Percentiles rank a stretch among this genome's conserved stretches.
These are phyloP conservation scores for Todiramphus chloris DNA, from an alignment of 2,113 vertebrate species.

Conservation along the genomic window DNA sequence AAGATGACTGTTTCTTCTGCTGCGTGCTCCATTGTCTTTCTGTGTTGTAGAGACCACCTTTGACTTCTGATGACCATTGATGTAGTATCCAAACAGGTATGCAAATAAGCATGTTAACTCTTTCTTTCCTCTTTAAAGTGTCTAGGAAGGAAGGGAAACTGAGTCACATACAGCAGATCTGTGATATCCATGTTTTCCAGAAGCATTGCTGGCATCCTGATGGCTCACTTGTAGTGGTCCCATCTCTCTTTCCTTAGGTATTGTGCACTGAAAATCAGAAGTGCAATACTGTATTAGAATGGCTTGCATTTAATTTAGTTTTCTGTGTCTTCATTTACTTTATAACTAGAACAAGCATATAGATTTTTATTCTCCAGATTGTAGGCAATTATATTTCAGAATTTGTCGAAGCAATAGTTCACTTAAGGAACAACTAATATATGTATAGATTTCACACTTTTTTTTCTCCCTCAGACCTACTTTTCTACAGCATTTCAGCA, in stretches of 20 bases:
- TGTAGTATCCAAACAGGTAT: not conserved
- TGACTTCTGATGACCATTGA: not conserved
- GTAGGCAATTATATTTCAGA: not conserved
- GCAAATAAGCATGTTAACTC: not conserved
- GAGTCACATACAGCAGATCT: not conserved
- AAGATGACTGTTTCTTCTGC: not conserved
- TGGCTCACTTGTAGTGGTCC: not conserved
- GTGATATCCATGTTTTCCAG: not conserved
- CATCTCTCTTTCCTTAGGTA: not conserved
- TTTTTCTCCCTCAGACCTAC: not conserved
- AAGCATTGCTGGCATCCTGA: not conserved
- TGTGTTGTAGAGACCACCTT: not conserved
- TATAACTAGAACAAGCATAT: not conserved
- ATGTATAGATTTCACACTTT: fast-evolving
- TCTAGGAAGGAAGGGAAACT: not conserved
- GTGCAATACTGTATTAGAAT: not conserved
- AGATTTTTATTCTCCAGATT: not conserved
- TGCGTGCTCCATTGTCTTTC: not conserved
- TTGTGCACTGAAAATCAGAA: not conserved
- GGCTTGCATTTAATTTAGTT: not conserved
- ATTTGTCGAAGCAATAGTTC: not conserved
- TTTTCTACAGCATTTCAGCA: not conserved
- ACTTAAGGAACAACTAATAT: not conserved
- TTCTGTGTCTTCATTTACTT: not conserved
- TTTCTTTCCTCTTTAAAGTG: not conserved